phyloP scores from a whole-genome alignment of 2,888 invertebrate genomes.

The Acanthosepion lycidas region DNA sequence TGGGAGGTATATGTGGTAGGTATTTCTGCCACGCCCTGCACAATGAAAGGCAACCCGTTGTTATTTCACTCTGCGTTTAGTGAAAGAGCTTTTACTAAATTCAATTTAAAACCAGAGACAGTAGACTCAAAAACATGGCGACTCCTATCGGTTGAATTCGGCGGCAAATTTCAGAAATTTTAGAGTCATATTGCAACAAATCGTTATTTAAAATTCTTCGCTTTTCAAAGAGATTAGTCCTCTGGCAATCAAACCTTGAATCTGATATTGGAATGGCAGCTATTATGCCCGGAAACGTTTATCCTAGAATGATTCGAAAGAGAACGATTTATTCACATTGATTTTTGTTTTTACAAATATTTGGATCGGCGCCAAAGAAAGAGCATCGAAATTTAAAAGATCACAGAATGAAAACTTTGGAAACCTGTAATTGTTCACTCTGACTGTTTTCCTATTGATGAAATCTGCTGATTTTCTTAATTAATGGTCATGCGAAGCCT shows the following conservation, averaged over 20 bases:
- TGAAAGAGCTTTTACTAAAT: no score
- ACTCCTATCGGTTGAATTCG: no score
- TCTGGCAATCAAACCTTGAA: neutral
- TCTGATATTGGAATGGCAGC: neutral
- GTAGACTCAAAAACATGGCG: no score
- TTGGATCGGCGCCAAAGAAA: neutral
- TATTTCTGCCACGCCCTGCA: no score
- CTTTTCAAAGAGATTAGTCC: neutral
- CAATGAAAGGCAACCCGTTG: no score
- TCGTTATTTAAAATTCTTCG: neutral
- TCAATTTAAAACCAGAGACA: no score
- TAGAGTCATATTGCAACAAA: neutral
- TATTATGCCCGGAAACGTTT: neutral
- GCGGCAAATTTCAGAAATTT: neutral
- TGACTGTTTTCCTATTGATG: neutral
- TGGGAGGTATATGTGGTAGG: no score
- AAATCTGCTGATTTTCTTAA: neutral
- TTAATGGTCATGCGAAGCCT: neutral
- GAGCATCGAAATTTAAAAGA: neutral
- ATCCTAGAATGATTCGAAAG: neutral
- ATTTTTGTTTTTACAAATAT: neutral
- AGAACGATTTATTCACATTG: neutral
- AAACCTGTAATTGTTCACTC: neutral
- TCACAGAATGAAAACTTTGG: neutral
- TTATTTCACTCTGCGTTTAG: no score